These are phyloP conservation scores for Kryphioiulus occultus DNA, from an alignment of 2,888 invertebrate species.

Conservation along the genomic window DNA sequence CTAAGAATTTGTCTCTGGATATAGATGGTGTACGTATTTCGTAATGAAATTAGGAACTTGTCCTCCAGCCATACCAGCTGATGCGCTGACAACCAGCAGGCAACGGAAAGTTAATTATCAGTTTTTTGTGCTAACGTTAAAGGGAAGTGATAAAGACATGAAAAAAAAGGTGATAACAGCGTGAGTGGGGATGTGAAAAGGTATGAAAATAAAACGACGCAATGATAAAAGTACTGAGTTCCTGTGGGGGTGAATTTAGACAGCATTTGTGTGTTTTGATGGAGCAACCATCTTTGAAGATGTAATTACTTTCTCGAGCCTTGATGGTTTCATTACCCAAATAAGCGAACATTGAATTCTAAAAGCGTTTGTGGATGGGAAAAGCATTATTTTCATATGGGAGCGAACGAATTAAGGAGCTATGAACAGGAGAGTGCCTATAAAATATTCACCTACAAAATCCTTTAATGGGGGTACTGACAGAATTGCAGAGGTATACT, in stretches of 20 bases:
- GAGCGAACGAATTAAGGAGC: too few species aligned
- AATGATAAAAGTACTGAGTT: neutral
- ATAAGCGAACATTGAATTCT: too few species aligned
- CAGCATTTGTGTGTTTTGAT: neutral
- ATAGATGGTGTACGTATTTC: neutral
- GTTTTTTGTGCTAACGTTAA: neutral
- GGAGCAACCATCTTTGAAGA: neutral
- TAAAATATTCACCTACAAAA: too few species aligned
- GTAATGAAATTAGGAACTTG: constrained; percentile 3
- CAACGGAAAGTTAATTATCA: neutral
- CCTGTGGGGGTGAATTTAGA: neutral
- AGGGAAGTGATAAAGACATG: neutral
- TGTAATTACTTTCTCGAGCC: too few species aligned
- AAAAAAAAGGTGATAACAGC: neutral
- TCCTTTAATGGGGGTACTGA: too few species aligned
- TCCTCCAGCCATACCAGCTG: neutral
- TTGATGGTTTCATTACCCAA: too few species aligned
- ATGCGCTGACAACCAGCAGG: neutral
- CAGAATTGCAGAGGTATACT: too few species aligned
- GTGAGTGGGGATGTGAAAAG: neutral
- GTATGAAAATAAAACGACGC: neutral
- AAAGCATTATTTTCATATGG: too few species aligned
- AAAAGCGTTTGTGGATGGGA: too few species aligned
- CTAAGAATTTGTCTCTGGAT: neutral
- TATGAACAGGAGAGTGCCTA: too few species aligned